Base-by-base conservation (phyloP, 92 coral and sea anemone genomes). In the Zoanthus solanderi region DNA sequence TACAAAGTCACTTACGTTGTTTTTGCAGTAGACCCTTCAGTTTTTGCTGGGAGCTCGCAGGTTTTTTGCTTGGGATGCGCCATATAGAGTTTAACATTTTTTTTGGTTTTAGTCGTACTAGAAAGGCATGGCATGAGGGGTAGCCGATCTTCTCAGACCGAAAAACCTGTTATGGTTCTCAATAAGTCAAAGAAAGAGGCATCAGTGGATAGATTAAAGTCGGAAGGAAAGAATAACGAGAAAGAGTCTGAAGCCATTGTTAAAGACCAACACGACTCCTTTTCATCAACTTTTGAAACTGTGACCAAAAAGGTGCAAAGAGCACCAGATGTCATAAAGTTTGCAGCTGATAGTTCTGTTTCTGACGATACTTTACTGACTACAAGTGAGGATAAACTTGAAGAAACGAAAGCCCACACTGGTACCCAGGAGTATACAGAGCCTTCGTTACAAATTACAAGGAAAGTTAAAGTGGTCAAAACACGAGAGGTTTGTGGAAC, bases 311-410 rank as follows among this genome's bases (percentile, higher is more conserved):
- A 46, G 61, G 10, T 47, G 45, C 61, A 15, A n/a, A 1, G 58
- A 23, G 6, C 45, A 28, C 32, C 60, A 9, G 61, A 81, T 45
- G 85, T 81, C 45, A 75, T 81, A 30, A 81, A 31, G 42, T 42
- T 81, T 46, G 75, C 85, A 6, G 85, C 85, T n/a, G 85, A 81
- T 67, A 81, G 85, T 67, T 81, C 76, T 28, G 85, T 81, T 65
- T 47, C 85, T 1, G 85, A 81, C 65, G 85, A 81, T 52, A 67
- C 60, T 28, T 53, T 81, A 45, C 65, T 81, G 12, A 45, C 23
- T 3, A 42, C 30, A 5, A 81, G 44, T 29, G 56, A 30, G n/a
- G 85, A 66, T 13, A 58, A 66, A 1, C n/a, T 16, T 81, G 17
- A 37, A 32, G 84, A 47, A 79, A 79, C 30, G 72, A 79, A 16